Base-by-base conservation (phyloP, 1,140 invertebrate genomes). In the Sitophilus oryzae region DNA sequence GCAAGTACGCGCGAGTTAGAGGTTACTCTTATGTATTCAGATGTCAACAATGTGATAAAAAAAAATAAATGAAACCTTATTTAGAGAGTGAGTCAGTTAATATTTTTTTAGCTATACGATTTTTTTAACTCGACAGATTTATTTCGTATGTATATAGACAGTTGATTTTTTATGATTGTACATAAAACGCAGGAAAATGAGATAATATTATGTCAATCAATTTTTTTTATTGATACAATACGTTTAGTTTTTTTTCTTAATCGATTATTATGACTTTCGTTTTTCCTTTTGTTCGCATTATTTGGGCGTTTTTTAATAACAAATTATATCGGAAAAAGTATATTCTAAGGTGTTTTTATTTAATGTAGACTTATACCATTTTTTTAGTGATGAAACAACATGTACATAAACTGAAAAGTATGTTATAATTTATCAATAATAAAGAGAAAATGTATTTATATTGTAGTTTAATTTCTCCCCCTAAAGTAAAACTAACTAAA, bases 361-460 rank as follows among this genome's bases (percentile, higher is more conserved):
- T 55, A 47, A 37, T 23, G 51, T 55, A 55, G 52, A 47, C 43
- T 20, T 55, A 47, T 53, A 53, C 51, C 44, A 18, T 47, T 55
- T 55, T 45, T 46, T 55, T 55, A 55, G 52, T 41, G 52, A 55
- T 41, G 43, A 52, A 52, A 36, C 44, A 53, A 45, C 30, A 30
- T 55, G 52, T 55, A 55, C 36, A 55, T 55, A 53, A 53, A 53
- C 44, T 52, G 41, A 40, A 53, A 53, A 53, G 30, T 42, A 42
- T 46, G 44, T 52, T 52, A 44, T 52, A 44, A 52, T 56, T 44
- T 58, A 52, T 58, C 23, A 35, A 36, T 41, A 52, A 46, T 35
- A 57, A 43, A 52, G 49, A 57, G 22, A 44, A 20, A 44, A 44
- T 44, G n/a, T n/a, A n/a, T n/a, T n/a, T n/a, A n/a, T n/a, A n/a